Percentiles rank a stretch among this genome's conserved stretches.
Conservation (phyloP, 1,140 invertebrate genomes). For the Ectropis grisescens region DNA sequence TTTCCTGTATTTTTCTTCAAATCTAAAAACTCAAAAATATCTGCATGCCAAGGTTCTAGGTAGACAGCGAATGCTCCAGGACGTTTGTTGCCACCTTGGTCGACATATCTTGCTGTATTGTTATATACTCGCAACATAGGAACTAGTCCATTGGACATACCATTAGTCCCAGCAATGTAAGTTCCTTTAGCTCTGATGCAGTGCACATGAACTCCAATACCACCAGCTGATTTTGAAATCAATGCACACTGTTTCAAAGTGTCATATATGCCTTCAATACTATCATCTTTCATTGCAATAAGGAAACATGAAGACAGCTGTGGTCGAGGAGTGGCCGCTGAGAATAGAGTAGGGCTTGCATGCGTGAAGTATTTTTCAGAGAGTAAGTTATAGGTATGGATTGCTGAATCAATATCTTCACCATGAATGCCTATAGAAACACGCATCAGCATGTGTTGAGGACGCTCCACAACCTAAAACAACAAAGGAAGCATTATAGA, state of each 20-base stretch:
- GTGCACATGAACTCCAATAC: conserved; percentile 97
- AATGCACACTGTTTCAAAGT: conserved; percentile 95
- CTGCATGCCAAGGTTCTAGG: conserved; percentile 98
- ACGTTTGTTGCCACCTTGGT: conserved; percentile 98
- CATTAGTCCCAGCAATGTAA: conserved; percentile 95
- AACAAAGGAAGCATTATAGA: too few relatives aligned
- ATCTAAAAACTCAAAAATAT: conserved; percentile 96
- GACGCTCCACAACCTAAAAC: conserved; percentile 87
- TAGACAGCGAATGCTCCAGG: conserved; percentile 99
- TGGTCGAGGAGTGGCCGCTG: conserved; percentile 91
- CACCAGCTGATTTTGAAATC: conserved; percentile 97
- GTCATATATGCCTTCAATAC: conserved; percentile 98
- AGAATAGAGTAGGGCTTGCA: conserved; percentile 97
- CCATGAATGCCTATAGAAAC: conserved; percentile 97
- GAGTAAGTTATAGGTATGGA: conserved; percentile 97
- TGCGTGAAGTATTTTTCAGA: conserved; percentile 98
- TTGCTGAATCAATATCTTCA: conserved; percentile 92
- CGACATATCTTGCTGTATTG: conserved; percentile 96
- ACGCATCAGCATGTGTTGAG: conserved; percentile 99
- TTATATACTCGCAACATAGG: conserved; percentile 98
- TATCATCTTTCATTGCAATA: conserved; percentile 95
- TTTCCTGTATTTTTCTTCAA: conserved; percentile 95
- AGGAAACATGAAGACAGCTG: conserved; percentile 98
- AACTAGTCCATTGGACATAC: conserved; percentile 95
- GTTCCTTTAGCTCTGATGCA: conserved; percentile 94